Base-by-base conservation (phyloP, 2,113 vertebrate genomes). In the Argyrosomus japonicus region DNA sequence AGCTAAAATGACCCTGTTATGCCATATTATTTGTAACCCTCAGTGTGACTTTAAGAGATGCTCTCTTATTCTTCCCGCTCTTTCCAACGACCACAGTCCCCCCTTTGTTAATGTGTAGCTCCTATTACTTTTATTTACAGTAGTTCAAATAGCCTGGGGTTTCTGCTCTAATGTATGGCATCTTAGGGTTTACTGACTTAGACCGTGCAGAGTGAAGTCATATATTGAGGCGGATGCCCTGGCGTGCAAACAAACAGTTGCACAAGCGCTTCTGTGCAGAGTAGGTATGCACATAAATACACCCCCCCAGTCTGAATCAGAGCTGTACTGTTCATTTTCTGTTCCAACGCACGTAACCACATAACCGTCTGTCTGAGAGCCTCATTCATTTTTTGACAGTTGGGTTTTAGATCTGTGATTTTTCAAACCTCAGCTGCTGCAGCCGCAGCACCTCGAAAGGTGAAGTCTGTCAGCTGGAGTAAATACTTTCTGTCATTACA, bases 201-300 rank as follows among this genome's bases (percentile, higher is more conserved):
- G 6, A 15, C 60, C 36, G 23, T 48, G 56, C 50, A 25, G 78
- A 74, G 11, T 50, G 29, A 58, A 68, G 61, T 32, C 27, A 29
- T 25, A 67, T 32, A 36, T 51, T 68, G 64, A 62, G 54, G 72
- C 15, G 21, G 56, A 75, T 47, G 60, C 23, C 40, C 27, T 4
- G 50, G 36, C 57, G 56, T 82, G 58, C 81, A 90, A 79, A 85
- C 79, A 87, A 85, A 82, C 58, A 70, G 65, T 81, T 89, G 72
- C 77, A 73, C 47, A 75, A 89, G 70, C n/a, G 25, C 73, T 48
- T 40, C 71, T 80, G 64, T 85, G 64, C 47, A 65, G 67, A 50
- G 69, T 48, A 51, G 65, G 73, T 63, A 61, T 74, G 71, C 21
- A 73, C 62, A 80, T 85, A 74, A 88, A 90, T 79, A 79, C 82